Conservation (phyloP, 2,888 invertebrate species). For the Kuschelorhynchus macadamiae region DNA sequence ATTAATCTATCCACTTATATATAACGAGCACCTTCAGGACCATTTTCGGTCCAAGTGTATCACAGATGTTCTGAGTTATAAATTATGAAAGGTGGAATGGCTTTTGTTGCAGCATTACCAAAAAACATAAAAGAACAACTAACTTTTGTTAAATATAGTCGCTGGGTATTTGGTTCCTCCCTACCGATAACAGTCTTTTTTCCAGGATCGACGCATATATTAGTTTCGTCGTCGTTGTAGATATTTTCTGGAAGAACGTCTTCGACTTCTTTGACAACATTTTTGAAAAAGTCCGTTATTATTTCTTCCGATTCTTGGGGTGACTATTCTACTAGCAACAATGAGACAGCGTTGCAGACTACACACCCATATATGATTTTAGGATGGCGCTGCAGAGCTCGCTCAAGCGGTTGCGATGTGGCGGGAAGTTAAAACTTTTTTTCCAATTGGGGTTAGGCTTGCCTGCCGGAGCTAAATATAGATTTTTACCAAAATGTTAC, state of each 20-base stretch:
- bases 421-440: no score
- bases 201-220: background rate
- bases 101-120: background rate
- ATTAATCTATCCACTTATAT: background rate
- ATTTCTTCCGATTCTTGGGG: slow-evolving; percentile 2
- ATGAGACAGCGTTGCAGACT: no score
- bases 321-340: no score
- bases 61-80: slow-evolving; percentile 1
- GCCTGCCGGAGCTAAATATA: no score
- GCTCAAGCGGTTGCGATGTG: no score
- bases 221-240: background rate
- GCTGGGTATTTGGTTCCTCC: background rate
- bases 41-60: background rate
- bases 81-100: slow-evolving; percentile 7
- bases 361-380: no score
- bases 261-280: slow-evolving; percentile 1
- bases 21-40: slow-evolving; percentile 5
- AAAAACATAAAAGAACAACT: slow-evolving; percentile 5
- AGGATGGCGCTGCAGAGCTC: no score
- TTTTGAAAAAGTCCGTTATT: slow-evolving; percentile 8
- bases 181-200: slow-evolving; percentile 2
- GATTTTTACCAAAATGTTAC: no score
- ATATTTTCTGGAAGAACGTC: background rate
- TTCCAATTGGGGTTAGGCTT: no score
- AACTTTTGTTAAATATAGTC: background rate